Base-by-base conservation (phyloP, 2,888 invertebrate species). In the Lamellibrachia columna region DNA sequence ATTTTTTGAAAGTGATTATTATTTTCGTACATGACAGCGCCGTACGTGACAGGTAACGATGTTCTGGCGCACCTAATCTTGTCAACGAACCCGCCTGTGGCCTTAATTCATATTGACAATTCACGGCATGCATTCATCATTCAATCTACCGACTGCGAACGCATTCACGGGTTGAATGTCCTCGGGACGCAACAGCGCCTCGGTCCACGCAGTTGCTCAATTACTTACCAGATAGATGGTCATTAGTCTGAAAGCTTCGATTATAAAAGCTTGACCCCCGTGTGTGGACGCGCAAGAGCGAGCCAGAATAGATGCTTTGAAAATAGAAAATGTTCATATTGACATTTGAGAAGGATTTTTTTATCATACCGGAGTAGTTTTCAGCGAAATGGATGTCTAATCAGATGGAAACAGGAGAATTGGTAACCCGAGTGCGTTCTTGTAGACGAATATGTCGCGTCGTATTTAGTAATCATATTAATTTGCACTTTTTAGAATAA, bases 221-320 rank as follows among this genome's bases (percentile, higher is more conserved):
- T 75, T 75, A 75, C 75, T 75, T 75, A 58, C 58, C 58, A 7
- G 11, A 58, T 22, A n/a, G 75, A 58, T 22, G 75, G 75, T 75
- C 75, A 75, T 75, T 75, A 75, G 75, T 75, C 75, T 75, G n/a
- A 75, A 75, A 75, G 75, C 75, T 75, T 75, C 75, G 75, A 75
- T n/a, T 75, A 22, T 75, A 75, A 75, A 75, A 75, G 75, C 75
- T 75, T 75, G 75, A 75, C 75, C 75, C 58, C 75, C 75, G 75
- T 75, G 75, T 75, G n/a, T 1, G 40, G 40, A 55, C 55, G 9
- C 11, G n/a, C 75, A 15, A n/a, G 22, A 75, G 9, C 55, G 55
- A 55, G 9, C 9, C 55, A 9, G 55, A 9, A 55, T 55, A 75
- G 75, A 75, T 75, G 15, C 75, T 75, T 75, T 22, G 75, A 75